These are phyloP conservation scores for Habropoda laboriosa DNA, from an alignment of 1,140 invertebrate species.

Conservation along the genomic window DNA sequence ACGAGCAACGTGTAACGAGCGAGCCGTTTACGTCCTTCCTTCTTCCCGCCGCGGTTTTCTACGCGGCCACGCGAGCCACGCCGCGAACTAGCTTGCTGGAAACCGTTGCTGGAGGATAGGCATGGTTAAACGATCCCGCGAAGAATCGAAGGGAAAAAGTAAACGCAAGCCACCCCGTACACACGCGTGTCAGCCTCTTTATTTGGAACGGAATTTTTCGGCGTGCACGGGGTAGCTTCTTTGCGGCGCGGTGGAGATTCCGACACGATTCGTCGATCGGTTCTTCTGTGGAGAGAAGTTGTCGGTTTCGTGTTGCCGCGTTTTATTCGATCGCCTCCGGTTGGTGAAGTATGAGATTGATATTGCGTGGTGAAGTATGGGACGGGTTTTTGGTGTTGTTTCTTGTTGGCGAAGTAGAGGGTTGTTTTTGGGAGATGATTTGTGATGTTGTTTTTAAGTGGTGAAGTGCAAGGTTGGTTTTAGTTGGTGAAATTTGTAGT, in stretches of 20 bases:
- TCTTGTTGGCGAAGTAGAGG: too few relatives aligned
- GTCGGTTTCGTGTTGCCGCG: too few relatives aligned
- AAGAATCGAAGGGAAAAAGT: slow-evolving; percentile 11
- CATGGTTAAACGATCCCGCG: background rate
- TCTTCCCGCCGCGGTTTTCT: background rate
- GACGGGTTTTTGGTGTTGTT: too few relatives aligned
- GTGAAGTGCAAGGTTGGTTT: too few relatives aligned
- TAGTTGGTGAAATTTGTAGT: too few relatives aligned
- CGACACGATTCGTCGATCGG: background rate
- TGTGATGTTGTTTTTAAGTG: too few relatives aligned
- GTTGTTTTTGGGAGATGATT: too few relatives aligned
- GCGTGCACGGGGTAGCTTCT: background rate
- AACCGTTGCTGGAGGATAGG: too few relatives aligned
- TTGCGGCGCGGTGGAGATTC: background rate
- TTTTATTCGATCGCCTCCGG: too few relatives aligned
- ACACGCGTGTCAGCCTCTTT: background rate
- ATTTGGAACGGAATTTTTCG: slow-evolving; percentile 8
- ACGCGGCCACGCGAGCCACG: background rate
- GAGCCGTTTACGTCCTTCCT: slow-evolving; percentile 9
- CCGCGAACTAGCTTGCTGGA: too few relatives aligned
- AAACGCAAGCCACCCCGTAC: background rate
- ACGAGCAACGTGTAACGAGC: background rate
- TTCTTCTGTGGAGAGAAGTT: background rate
- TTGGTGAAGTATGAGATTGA: too few relatives aligned
- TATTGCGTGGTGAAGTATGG: too few relatives aligned